Conservation (phyloP, 2,797 vertebrate species). For the Champsocephalus gunnari region DNA sequence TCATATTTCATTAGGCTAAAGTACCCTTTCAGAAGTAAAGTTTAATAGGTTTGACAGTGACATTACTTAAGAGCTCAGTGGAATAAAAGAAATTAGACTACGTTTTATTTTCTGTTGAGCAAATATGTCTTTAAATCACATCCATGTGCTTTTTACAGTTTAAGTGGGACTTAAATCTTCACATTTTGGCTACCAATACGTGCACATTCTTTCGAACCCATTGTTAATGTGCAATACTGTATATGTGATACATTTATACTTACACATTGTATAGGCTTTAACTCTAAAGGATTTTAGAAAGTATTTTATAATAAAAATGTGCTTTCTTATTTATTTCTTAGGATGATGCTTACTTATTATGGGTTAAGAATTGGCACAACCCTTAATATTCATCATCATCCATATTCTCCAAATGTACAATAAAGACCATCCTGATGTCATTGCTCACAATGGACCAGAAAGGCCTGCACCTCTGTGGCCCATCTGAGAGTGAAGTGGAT, state of each 20-base stretch:
- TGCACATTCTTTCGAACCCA: neutral
- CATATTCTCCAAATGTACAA: neutral
- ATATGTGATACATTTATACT: neutral
- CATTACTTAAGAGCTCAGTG: neutral
- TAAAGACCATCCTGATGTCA: neutral
- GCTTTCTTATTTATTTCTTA: neutral
- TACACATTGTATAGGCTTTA: no score
- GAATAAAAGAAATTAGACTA: neutral
- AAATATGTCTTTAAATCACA: neutral
- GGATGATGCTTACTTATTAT: neutral
- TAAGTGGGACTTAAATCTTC: neutral
- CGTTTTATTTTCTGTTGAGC: neutral
- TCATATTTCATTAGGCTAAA: neutral
- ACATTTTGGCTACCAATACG: neutral
- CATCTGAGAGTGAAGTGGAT: slow-evolving; percentile 17
- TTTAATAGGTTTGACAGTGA: neutral
- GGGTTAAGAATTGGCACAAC: neutral
- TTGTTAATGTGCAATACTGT: neutral
- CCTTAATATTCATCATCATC: neutral
- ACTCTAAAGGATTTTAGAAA: no score
- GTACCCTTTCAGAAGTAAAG: no score
- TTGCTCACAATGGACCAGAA: neutral
- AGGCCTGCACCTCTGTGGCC: slow-evolving; percentile 28
- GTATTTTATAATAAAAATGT: no score
- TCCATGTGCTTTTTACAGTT: neutral